Evolutionary conservation across 1,140 invertebrate species (phyloP), one percentile per base, ranked within the genome.

Genomic region (Belonocnema kinseyi): DNA sequence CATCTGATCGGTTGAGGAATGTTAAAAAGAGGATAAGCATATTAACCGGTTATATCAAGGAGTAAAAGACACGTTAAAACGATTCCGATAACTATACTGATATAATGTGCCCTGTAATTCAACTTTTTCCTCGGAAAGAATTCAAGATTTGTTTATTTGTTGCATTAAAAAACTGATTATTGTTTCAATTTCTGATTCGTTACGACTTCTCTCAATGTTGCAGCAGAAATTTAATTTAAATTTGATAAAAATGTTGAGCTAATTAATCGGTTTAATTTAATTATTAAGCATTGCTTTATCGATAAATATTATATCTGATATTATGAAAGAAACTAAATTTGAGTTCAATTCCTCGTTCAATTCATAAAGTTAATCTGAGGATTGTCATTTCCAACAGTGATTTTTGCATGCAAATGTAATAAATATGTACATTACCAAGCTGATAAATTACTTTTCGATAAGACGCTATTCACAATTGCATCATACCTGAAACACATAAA

Each of bases 401-500:
- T 66, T 66, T 66, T 40, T n/a, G 26, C 33, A 66, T 66, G 26
- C 26, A n/a, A 16, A n/a, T 66, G 21, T 66, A 66, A 66, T 66
- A 46, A 66, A 40, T 66, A 21, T 66, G 61, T 66, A 66, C 61
- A 33, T 66, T 66, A 66, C 61, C 61, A 66, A 40, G n/a, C n/a
- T 40, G 40, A 16, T 33, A 16, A 66, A 66, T 66, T 40, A 66
- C 10, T 66, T 66, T 66, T 66, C n/a, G 13, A 46, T 40, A 14
- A 66, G 26, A 40, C 40, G 58, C 14, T 40, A 66, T 16, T 66
- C n/a, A 66, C 1, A 66, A 26, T 66, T 66, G 61, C 8, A 17
- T 61, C 77, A 53, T 81, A 81, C 80, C 80, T 81, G 80, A 50
- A 81, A 81, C 80, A 79, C 16, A 81, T 17, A 51, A 50, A 19